Evolutionary conservation across 1,140 invertebrate genomes (phyloP), one percentile per base, ranked within the genome.

Genomic region (Eriocheir sinensis): DNA sequence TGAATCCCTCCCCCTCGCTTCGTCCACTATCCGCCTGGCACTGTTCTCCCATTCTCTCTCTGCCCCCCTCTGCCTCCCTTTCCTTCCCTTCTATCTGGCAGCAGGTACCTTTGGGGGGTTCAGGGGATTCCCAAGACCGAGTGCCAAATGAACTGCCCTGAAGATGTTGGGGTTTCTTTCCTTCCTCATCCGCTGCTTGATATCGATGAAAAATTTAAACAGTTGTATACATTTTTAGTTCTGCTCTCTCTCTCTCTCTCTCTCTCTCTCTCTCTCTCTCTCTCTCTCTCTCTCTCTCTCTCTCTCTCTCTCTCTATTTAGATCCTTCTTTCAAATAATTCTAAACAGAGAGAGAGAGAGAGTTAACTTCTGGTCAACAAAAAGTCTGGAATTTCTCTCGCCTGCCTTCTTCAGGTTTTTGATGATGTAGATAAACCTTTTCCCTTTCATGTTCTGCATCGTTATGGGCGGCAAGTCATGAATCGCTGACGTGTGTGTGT

Each of bases 51-150:
- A 34, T n/a, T n/a, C 83, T 27, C 40, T 36, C 83, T 86, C 36
- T 27, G n/a, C 34, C 4, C 60, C 60, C n/a, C n/a, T n/a, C n/a
- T 72, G 12, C 60, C n/a, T 72, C n/a, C 60, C 60, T 72, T n/a
- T n/a, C 60, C n/a, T n/a, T 72, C 60, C 60, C 60, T n/a, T n/a
- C 60, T 83, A 27, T 83, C 81, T 83, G 81, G 81, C 81, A 83
- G 81, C 9, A n/a, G 36, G 41, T n/a, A 44, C 60, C 60, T 72
- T n/a, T n/a, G 60, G 21, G 21, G n/a, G 40, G 6, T 89, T 48
- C 48, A 15, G 30, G 30, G 36, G n/a, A 89, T 44, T 89, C 40
- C 88, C 88, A 44, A 30, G 9, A 44, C 30, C n/a, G 27, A 89
- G 40, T 44, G 88, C 88, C 88, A 89, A 89, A 44, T 72, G 60